A percentile compares a stretch with the other conserved stretches of the same genome.
phyloP scores from a whole-genome alignment of 1,140 invertebrate species.

The Pogonomyrmex californicus region DNA sequence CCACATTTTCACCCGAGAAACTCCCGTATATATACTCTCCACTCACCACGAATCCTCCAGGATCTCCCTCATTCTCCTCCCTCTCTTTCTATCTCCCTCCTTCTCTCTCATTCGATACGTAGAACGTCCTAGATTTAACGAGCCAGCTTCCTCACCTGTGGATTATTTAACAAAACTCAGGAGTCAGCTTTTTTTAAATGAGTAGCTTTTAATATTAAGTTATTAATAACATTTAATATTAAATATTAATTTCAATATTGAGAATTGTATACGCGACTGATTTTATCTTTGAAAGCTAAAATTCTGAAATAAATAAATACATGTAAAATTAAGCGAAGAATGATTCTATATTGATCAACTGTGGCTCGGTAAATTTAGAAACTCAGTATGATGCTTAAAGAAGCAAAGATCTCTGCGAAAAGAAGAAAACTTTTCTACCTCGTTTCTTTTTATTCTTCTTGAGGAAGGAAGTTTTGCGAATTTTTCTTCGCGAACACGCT shows the following conservation, averaged over 20 bases:
- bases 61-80: neutral
- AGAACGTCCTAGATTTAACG: constrained; percentile 36
- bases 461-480: neutral
- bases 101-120: neutral
- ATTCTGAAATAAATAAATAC: neutral
- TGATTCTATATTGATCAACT: neutral
- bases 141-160: neutral
- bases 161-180: constrained; percentile 20
- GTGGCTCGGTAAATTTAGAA: neutral
- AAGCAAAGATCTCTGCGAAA: neutral
- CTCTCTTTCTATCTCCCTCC: neutral
- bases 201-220: neutral
- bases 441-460: neutral
- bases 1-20: constrained; percentile 34
- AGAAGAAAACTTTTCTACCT: constrained; percentile 1
- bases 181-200: neutral
- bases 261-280: neutral
- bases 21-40: constrained; percentile 26
- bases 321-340: neutral
- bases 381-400: neutral
- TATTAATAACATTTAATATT: too few relatives aligned
- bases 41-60: constrained; percentile 50
- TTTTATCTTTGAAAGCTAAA: neutral
- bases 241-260: too few relatives aligned
- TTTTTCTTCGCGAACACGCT: constrained; percentile 8